These are phyloP conservation scores for Habrosyne pyritoides DNA, from an alignment of 2,888 invertebrate species.

Conservation along the genomic window DNA sequence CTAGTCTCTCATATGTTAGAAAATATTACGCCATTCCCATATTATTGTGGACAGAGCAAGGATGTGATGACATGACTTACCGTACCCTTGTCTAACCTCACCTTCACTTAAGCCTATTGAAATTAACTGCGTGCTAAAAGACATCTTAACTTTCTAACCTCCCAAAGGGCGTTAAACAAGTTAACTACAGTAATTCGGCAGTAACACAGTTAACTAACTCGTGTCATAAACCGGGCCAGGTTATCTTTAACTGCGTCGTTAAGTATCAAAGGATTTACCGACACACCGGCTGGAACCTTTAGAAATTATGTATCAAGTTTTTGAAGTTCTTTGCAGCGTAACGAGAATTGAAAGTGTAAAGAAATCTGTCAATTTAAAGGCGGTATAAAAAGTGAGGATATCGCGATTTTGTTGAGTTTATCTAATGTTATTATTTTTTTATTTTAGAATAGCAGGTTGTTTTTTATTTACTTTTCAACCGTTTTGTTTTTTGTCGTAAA, in stretches of 20 bases:
- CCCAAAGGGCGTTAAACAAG: slow-evolving; percentile 1
- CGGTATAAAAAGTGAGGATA: too few relatives aligned
- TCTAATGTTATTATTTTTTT: too few relatives aligned
- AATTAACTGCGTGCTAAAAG: background rate
- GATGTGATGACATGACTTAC: too few relatives aligned
- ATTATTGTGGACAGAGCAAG: too few relatives aligned
- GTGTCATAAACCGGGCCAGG: slow-evolving; percentile 5
- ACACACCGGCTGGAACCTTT: background rate
- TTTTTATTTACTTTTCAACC: too few relatives aligned
- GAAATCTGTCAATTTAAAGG: background rate
- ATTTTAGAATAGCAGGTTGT: too few relatives aligned
- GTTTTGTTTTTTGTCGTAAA: too few relatives aligned
- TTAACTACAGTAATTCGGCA: slow-evolving; percentile 6
- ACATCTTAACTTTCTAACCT: background rate
- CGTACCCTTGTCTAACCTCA: too few relatives aligned
- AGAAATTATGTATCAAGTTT: background rate
- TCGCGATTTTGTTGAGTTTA: too few relatives aligned
- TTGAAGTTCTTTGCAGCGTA: background rate
- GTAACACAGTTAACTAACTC: slow-evolving; percentile 11
- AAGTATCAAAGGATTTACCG: slow-evolving; percentile 1
- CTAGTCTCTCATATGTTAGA: too few relatives aligned
- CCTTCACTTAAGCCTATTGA: background rate
- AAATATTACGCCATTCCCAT: too few relatives aligned
- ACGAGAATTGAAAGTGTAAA: background rate
- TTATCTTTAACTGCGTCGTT: slow-evolving; percentile 13